Percentiles rank a stretch among this genome's conserved stretches.
Conservation (phyloP, 2,113 vertebrate species). For the Colossoma macropomum region DNA sequence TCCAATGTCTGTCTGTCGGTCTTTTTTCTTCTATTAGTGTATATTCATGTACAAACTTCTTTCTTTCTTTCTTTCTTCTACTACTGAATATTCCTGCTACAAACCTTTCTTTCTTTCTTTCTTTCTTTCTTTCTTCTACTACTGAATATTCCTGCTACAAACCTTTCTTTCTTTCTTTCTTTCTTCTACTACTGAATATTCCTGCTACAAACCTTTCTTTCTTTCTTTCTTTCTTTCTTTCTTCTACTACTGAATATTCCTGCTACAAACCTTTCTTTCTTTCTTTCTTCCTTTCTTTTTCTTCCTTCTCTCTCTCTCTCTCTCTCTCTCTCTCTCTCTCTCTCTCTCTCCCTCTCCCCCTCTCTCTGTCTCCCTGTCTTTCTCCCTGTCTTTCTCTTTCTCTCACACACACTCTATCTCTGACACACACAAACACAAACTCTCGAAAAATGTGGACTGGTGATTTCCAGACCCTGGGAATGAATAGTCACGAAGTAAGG, state of each 20-base stretch:
- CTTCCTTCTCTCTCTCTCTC: neutral
- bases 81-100: too few species aligned
- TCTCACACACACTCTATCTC: constrained; percentile 1
- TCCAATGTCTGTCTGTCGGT: too few species aligned
- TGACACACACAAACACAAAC: neutral
- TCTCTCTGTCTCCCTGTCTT: neutral
- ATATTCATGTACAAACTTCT: neutral
- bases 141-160: too few species aligned
- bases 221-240: neutral
- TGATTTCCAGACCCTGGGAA: too few species aligned
- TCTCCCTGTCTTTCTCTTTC: neutral
- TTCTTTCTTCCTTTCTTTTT: neutral
- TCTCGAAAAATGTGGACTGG: too few species aligned
- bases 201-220: neutral
- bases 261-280: neutral
- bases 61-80: too few species aligned
- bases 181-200: too few species aligned
- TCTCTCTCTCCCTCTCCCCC: neutral
- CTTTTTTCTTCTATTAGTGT: neutral
- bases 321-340: neutral
- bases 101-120: too few species aligned
- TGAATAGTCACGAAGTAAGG: neutral
- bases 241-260: too few species aligned
- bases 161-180: too few species aligned
- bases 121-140: too few species aligned